Conservation (phyloP, 2,797 vertebrate species). For the Notamacropus eugenii region DNA sequence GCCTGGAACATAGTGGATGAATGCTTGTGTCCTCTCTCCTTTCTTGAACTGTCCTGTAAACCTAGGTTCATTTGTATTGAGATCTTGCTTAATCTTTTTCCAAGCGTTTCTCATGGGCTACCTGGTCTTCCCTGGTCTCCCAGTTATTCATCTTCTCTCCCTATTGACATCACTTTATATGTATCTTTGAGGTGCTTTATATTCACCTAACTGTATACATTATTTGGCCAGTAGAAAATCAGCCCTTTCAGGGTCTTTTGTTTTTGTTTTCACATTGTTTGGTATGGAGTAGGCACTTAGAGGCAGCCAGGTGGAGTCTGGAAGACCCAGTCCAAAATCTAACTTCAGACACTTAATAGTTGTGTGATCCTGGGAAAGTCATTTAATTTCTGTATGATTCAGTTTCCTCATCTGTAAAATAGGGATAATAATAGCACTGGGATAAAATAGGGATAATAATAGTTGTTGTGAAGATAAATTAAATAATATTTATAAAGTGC, state of each 20-base stretch:
- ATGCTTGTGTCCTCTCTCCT: neutral
- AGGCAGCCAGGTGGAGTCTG: neutral
- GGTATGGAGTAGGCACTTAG: neutral
- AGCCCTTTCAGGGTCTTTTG: neutral
- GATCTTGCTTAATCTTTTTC: neutral
- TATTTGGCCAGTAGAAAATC: neutral
- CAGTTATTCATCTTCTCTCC: neutral
- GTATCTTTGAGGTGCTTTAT: neutral
- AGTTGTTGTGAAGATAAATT: neutral
- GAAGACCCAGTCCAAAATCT: neutral
- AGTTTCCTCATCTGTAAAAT: neutral
- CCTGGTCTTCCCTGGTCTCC: neutral
- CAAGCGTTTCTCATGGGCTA: neutral
- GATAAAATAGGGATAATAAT: neutral
- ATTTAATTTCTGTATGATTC: no score
- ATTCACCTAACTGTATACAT: neutral
- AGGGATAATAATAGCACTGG: neutral
- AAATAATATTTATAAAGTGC: neutral
- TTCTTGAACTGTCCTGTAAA: neutral
- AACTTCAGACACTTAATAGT: neutral
- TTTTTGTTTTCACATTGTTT: neutral
- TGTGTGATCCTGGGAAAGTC: neutral
- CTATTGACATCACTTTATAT: neutral
- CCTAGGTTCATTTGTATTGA: neutral
- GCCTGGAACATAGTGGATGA: neutral